These are phyloP conservation scores for Lissocephala sabroskyi DNA, from an alignment of 2,888 invertebrate species.

Conservation along the genomic window DNA sequence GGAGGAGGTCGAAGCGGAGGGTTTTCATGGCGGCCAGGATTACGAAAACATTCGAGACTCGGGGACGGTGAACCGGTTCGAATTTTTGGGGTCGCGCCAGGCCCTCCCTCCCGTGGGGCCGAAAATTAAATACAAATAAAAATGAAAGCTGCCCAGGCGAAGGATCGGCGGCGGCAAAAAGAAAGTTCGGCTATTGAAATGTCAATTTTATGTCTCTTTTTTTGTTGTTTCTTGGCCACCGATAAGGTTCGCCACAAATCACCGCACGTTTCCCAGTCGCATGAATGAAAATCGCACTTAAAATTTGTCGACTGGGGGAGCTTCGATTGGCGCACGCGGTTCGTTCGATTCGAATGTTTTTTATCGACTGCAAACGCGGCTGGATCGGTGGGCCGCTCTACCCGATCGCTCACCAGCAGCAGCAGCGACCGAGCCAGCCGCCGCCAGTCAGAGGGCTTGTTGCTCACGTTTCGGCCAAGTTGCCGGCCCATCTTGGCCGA, in stretches of 20 bases:
- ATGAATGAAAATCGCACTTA: slow-evolving; percentile 55
- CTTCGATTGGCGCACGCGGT: slow-evolving; percentile 31
- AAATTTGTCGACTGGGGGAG: slow-evolving; percentile 16
- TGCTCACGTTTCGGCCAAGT: no score
- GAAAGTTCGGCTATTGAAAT: slow-evolving; percentile 22
- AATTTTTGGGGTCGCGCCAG: slow-evolving; percentile 17
- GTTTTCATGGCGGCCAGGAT: slow-evolving; percentile 43
- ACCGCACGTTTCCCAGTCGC: slow-evolving; percentile 11
- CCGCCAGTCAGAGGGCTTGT: slow-evolving; percentile 15
- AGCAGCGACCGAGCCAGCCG: slow-evolving; percentile 1
- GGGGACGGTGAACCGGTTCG: slow-evolving; percentile 49
- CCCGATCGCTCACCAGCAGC: slow-evolving; percentile 18
- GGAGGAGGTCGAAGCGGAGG: slow-evolving; percentile 30
- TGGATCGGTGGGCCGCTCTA: slow-evolving; percentile 32
- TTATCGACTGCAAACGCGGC: slow-evolving; percentile 60
- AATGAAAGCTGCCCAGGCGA: slow-evolving; percentile 24
- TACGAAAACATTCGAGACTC: slow-evolving; percentile 46
- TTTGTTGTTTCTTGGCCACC: no score
- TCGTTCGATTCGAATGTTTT: slow-evolving; percentile 62
- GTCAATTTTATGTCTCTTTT: no score
- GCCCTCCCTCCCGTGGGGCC: not conserved
- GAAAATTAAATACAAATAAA: slow-evolving; percentile 22
- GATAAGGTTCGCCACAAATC: not conserved
- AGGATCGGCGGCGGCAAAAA: slow-evolving; percentile 45
- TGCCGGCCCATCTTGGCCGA: no score